phyloP scores from a whole-genome alignment of 2,113 vertebrate genomes.

The Rattus rattus region DNA sequence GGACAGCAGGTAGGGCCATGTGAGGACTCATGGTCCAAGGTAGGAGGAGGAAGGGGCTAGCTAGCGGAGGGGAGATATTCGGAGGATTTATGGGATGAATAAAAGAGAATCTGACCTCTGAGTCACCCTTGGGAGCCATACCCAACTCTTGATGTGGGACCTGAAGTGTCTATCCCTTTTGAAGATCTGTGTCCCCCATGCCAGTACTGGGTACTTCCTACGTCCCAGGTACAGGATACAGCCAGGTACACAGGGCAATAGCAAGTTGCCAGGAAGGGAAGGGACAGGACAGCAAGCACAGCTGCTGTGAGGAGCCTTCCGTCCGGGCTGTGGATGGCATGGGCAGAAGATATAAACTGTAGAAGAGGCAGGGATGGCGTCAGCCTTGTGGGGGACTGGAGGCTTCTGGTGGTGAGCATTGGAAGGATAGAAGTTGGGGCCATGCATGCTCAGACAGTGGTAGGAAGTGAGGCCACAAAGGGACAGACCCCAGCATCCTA shows the following conservation, averaged over 20 bases:
- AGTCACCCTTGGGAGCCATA: not conserved
- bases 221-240: not conserved
- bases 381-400: not conserved
- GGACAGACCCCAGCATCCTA: not conserved
- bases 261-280: not conserved
- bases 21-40: rapidly evolving
- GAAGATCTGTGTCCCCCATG: not conserved
- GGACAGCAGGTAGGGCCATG: not conserved
- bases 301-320: not conserved
- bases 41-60: not conserved
- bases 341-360: not conserved
- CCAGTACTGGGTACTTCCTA: rapidly evolving
- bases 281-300: rapidly evolving
- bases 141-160: not conserved
- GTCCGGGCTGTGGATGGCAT: not conserved
- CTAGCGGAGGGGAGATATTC: not conserved
- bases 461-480: not conserved
- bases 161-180: not conserved
- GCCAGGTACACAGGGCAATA: not conserved
- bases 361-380: not conserved
- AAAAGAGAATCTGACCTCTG: not conserved
- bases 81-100: too few species aligned
- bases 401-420: not conserved
- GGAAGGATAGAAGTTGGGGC: not conserved
- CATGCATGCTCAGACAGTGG: rapidly evolving